Evolutionary conservation across 1,140 invertebrate species (phyloP).

Genomic region (Hyles vespertilio): DNA sequence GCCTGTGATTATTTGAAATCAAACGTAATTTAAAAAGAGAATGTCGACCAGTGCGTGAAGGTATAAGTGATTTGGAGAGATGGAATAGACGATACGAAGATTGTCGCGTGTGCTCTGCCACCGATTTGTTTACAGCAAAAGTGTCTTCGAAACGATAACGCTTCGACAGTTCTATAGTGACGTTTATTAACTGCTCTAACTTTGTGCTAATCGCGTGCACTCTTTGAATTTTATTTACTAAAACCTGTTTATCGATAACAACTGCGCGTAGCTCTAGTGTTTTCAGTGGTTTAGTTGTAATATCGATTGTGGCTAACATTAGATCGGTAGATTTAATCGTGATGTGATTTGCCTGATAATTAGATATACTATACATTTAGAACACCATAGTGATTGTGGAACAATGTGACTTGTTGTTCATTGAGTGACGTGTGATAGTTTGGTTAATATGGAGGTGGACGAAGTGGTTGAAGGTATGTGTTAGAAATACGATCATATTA

Average conservation of each 20-base stretch:
- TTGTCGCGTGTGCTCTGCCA: conserved; percentile 7
- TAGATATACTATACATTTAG: not conserved
- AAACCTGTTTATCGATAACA: not conserved
- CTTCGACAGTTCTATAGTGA: conserved; percentile 15
- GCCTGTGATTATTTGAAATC: too few relatives aligned
- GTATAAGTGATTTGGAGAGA: not conserved
- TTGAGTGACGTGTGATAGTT: not conserved
- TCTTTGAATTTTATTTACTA: not conserved
- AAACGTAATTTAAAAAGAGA: not conserved
- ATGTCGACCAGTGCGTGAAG: not conserved
- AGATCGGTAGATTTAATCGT: not conserved
- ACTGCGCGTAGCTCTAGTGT: too few relatives aligned
- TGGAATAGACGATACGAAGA: not conserved
- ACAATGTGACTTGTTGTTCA: conserved; percentile 6
- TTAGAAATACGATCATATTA: not conserved
- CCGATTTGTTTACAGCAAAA: conserved; percentile 24
- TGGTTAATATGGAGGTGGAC: conserved; percentile 3
- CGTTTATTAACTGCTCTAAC: conserved; percentile 14
- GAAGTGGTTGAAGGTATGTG: conserved; percentile 3
- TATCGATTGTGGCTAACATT: not conserved
- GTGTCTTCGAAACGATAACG: conserved; percentile 25
- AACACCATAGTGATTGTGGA: not conserved
- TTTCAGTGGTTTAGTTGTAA: not conserved
- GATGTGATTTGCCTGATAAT: conserved; percentile 5
- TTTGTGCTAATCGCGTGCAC: not conserved